Conservation (phyloP, 2,113 vertebrate genomes). For the Actenoides lindsayi region DNA sequence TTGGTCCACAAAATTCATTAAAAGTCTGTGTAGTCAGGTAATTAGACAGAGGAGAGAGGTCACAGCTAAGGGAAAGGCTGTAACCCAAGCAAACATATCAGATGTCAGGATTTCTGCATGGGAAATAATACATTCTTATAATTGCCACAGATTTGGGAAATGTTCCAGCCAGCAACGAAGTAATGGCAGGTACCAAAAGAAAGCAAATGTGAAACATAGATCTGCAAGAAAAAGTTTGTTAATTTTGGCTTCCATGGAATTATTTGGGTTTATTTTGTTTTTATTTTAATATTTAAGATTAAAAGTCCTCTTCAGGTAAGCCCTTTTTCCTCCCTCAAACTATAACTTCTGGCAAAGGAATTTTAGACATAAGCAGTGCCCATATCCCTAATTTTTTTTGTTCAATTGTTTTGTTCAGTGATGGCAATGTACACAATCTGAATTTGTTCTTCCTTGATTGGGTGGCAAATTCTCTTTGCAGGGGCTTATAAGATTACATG, state of each 20-base stretch:
- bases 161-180: not conserved
- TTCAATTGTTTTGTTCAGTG: not conserved
- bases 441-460: not conserved
- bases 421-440: not conserved
- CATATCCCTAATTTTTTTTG: not conserved
- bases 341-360: not conserved
- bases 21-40: not conserved
- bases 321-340: not conserved
- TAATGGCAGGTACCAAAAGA: not conserved
- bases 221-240: not conserved
- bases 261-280: not conserved
- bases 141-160: not conserved
- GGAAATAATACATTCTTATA: not conserved
- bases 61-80: accelerated
- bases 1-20: not conserved
- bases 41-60: not conserved
- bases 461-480: not conserved
- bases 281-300: not conserved
- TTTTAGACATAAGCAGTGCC: not conserved
- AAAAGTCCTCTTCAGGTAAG: not conserved
- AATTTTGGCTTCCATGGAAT: not conserved
- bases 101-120: not conserved
- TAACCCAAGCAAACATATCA: not conserved
- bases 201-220: not conserved
- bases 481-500: not conserved